Evolutionary conservation across 2,797 vertebrate genomes (phyloP).

Genomic region (Ambastaia sidthimunki): DNA sequence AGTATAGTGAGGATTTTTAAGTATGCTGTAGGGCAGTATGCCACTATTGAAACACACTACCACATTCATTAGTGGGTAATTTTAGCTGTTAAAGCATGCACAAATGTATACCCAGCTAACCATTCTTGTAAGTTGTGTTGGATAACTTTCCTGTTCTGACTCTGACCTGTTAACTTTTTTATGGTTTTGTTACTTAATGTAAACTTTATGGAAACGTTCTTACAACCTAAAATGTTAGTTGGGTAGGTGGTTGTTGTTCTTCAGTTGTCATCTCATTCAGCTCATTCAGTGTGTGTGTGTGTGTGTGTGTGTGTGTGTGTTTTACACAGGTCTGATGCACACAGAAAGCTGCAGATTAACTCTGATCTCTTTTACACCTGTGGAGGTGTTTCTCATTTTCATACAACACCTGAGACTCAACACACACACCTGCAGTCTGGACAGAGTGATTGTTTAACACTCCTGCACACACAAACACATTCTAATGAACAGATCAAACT

Average conservation of each 20-base stretch:
- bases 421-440: conserved; percentile 32
- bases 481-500: conserved; percentile 51
- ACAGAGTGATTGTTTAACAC: conserved; percentile 33
- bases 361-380: conserved; percentile 35
- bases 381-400: conserved; percentile 45
- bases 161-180: too few species aligned
- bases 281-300: conserved; percentile 19
- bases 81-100: too few species aligned
- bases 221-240: too few species aligned
- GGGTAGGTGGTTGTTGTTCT: neutral
- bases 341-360: conserved; percentile 37
- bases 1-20: neutral
- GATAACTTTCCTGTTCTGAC: too few species aligned
- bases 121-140: too few species aligned
- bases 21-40: too few species aligned
- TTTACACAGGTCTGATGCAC: conserved; percentile 34
- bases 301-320: conserved; percentile 31
- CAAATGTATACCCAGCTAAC: too few species aligned
- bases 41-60: too few species aligned
- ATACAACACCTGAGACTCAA: conserved; percentile 43
- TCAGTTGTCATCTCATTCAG: neutral
- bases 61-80: too few species aligned
- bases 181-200: too few species aligned
- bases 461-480: conserved; percentile 34
- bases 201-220: too few species aligned